Conservation (phyloP, 2,797 vertebrate genomes). For the Mus minutoides region DNA sequence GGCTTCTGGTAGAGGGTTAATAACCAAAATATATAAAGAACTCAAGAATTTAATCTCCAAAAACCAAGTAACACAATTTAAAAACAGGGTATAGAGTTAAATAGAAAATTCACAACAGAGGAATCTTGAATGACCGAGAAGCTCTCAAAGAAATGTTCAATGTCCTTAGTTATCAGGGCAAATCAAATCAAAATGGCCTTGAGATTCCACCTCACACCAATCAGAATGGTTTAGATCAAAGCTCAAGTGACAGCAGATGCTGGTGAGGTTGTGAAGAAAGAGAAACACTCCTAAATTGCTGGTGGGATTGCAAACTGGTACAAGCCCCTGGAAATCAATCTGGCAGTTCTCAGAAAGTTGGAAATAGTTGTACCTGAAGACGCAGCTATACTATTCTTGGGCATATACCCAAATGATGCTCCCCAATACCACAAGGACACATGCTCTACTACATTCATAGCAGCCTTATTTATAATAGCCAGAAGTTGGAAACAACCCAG, state of each 20-base stretch:
- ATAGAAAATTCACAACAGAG: not conserved
- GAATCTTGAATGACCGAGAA: not conserved
- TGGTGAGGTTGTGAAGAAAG: not conserved
- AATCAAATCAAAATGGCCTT: not conserved
- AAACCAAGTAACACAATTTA: not conserved
- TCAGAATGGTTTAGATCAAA: not conserved
- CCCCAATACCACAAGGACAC: not conserved
- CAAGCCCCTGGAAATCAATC: not conserved
- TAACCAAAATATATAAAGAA: not conserved
- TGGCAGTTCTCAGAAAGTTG: not conserved
- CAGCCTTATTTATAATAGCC: not conserved
- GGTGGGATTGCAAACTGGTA: not conserved
- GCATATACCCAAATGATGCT: not conserved
- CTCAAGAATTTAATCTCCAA: not conserved
- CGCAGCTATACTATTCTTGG: not conserved
- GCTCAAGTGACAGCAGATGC: not conserved
- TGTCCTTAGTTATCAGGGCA: not conserved
- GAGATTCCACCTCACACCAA: not conserved
- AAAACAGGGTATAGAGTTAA: not conserved
- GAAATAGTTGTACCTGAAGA: not conserved
- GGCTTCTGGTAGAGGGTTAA: not conserved
- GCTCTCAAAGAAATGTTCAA: not conserved
- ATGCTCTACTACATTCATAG: not conserved
- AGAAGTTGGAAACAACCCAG: not conserved
- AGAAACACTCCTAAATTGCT: not conserved